Evolutionary conservation across 2,113 vertebrate species (phyloP).

Genomic region (Semnornis frantzii): DNA sequence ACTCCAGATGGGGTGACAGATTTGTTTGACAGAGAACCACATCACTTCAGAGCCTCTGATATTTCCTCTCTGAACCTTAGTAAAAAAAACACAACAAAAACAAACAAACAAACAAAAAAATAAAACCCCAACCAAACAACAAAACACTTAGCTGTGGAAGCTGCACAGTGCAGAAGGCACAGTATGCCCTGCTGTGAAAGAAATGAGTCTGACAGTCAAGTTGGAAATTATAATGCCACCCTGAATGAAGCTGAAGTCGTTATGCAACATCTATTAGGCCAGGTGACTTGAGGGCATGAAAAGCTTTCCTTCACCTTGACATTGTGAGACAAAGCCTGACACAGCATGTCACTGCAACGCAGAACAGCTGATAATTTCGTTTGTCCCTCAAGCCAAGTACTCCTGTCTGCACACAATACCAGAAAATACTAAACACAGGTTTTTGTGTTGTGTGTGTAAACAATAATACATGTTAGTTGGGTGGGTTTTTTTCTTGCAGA

Average conservation of each 20-base stretch:
- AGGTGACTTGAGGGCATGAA: slow-evolving; percentile 9
- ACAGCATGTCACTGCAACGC: neutral
- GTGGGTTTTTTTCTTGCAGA: neutral
- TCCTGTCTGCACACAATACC: neutral
- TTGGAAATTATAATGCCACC: slow-evolving; percentile 11
- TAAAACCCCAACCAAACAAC: no score
- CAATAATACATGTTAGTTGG: neutral
- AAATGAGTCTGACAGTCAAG: slow-evolving; percentile 6
- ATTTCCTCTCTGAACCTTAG: neutral
- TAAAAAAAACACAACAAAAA: neutral
- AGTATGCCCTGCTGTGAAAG: slow-evolving; percentile 24
- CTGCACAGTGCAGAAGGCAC: neutral
- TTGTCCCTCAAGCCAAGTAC: neutral
- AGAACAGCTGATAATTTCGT: neutral
- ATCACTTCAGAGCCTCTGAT: neutral
- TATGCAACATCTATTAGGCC: slow-evolving; percentile 20
- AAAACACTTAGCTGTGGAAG: neutral
- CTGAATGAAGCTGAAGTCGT: slow-evolving; percentile 30
- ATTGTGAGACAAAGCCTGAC: slow-evolving; percentile 16
- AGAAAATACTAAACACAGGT: neutral
- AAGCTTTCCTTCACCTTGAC: neutral
- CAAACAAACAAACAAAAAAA: no score
- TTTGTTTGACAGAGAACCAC: neutral
- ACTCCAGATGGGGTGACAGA: no score
- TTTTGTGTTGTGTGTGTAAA: neutral